Base-by-base conservation (phyloP, 2,113 vertebrate genomes). In the Chloropsis hardwickii region DNA sequence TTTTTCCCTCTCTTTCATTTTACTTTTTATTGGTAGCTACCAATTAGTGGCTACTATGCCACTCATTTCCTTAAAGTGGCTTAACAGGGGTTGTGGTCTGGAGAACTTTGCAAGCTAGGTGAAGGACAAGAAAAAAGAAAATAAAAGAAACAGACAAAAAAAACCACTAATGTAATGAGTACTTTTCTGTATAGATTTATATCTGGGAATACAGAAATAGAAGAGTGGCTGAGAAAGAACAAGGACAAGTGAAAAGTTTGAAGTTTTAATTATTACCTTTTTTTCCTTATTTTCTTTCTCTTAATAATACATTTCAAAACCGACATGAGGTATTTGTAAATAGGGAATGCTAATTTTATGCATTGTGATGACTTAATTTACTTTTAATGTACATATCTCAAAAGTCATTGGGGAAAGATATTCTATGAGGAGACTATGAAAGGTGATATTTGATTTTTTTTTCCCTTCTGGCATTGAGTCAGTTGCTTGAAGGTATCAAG, bases 401-500 rank as follows among this genome's bases (percentile, higher is more conserved):
- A 22, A 89, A 76, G 31, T 69, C 11, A 6, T 60, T 74, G 17
- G 9, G 33, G 39, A 45, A 77, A 56, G 37, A 44, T 78, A 25
- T 14, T 83, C 14, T 6, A n/a, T 65, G 66, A 93, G 29, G 42
- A 76, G 65, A 21, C 16, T 79, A 23, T 81, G 62, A 79, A 95
- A 95, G 98, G 98, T 98, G 98, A 95, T 97, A 97, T 95, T 91
- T 96, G 71, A 19, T 39, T 40, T 93, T 95, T 70, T 81, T 69
- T 95, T n/a, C 21, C 97, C 97, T 96, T 96, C 94, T 98, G 98
- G 98, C 94, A 95, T 92, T 95, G 58, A 98, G 89, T 84, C 48
- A 89, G 66, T 98, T 97, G 97, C 98, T 97, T 97, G 97, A 95
- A 96, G 98, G 92, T 97, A 97, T 93, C 76, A 95, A 96, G 90